phyloP scores from a whole-genome alignment of 2,888 invertebrate genomes.

The Ectobius pallidus region DNA sequence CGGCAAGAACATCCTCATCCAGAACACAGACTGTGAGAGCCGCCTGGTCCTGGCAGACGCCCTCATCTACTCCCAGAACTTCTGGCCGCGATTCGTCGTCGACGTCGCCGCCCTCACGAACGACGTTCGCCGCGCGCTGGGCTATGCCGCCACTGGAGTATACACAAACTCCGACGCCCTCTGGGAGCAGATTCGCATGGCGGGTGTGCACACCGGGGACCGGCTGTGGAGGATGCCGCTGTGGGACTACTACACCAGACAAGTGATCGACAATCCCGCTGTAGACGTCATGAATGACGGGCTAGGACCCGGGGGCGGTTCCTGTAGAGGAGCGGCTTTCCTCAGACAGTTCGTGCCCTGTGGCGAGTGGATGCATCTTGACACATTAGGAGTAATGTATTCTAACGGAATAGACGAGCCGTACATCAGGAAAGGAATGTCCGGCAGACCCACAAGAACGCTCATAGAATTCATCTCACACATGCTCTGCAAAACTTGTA shows the following conservation, averaged over 20 bases:
- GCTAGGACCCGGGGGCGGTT: conserved; percentile 64
- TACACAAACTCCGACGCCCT: conserved; percentile 64
- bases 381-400: no score
- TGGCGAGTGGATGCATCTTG: no score
- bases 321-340: conserved; percentile 78
- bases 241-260: conserved; percentile 65
- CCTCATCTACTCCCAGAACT: conserved; percentile 67
- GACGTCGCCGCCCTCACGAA: conserved; percentile 74
- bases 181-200: conserved; percentile 61
- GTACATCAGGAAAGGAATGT: conserved; percentile 70
- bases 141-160: conserved; percentile 66
- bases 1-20: no score
- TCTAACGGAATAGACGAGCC: conserved; percentile 65
- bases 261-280: conserved; percentile 50
- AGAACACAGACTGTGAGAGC: conserved; percentile 78
- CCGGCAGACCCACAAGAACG: conserved; percentile 79
- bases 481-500: conserved; percentile 52
- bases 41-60: conserved; percentile 74
- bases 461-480: conserved; percentile 73
- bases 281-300: conserved; percentile 73
- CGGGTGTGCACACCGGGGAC: conserved; percentile 67
- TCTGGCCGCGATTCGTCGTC: no score
- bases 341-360: conserved; percentile 67
- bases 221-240: conserved; percentile 75
- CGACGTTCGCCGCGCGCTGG: conserved; percentile 64